Conservation (phyloP, 2,797 vertebrate genomes). For the Microctenopoma steveboyesi region DNA sequence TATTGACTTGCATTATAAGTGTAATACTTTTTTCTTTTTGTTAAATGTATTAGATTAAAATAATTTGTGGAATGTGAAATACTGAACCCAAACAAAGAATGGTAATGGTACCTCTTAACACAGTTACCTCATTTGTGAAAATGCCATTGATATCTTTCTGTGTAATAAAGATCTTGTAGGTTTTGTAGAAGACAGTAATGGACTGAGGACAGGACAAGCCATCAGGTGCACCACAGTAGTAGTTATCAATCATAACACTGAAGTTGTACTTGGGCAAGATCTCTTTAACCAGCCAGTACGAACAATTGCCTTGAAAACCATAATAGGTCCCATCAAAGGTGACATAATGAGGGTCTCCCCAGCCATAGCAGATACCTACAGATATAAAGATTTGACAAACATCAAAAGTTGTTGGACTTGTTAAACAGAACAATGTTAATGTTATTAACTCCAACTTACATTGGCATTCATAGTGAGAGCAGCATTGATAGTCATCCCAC, state of each 20-base stretch:
- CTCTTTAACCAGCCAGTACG: slow-evolving; percentile 90
- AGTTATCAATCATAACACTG: slow-evolving; percentile 86
- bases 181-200: slow-evolving; percentile 84
- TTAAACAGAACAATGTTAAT: background rate
- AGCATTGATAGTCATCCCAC: slow-evolving; percentile 81
- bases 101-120: no score
- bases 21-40: no score
- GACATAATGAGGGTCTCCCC: slow-evolving; percentile 88
- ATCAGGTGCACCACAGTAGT: slow-evolving; percentile 75
- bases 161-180: slow-evolving; percentile 83
- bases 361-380: slow-evolving; percentile 89
- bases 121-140: slow-evolving; percentile 70
- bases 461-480: slow-evolving; percentile 84
- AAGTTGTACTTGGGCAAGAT: slow-evolving; percentile 79
- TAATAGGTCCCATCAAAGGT: slow-evolving; percentile 93
- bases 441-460: slow-evolving; percentile 57
- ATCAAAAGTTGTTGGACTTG: background rate
- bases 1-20: no score
- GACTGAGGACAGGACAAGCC: slow-evolving; percentile 76
- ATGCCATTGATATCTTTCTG: slow-evolving; percentile 62
- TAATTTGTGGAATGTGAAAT: no score
- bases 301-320: slow-evolving; percentile 89
- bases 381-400: background rate
- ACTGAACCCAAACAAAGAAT: no score
- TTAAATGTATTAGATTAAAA: no score